Evolutionary conservation across 2,797 vertebrate species (phyloP).

Genomic region (Phrynocephalus forsythii): DNA sequence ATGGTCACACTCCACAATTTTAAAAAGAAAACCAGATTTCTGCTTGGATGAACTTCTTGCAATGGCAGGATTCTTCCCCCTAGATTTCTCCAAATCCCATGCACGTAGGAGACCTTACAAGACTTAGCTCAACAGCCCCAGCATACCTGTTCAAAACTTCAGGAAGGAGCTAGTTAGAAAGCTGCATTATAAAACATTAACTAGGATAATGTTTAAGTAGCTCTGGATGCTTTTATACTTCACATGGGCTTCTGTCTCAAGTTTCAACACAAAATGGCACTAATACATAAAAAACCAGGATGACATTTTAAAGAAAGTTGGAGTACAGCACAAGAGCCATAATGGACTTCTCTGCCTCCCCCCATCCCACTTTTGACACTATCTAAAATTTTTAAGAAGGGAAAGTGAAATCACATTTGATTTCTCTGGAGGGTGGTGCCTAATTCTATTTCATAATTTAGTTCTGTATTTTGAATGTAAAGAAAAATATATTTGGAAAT

Average conservation of each 20-base stretch:
- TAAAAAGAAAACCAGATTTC: neutral
- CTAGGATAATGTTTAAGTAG: slow-evolving; percentile 44
- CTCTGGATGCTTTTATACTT: slow-evolving; percentile 40
- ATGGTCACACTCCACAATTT: neutral
- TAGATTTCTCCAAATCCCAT: neutral
- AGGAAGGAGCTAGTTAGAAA: slow-evolving; percentile 29
- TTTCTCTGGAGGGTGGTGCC: neutral
- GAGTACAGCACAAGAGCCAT: slow-evolving; percentile 47
- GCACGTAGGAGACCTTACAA: neutral
- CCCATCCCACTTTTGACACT: slow-evolving; percentile 29
- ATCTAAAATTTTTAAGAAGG: slow-evolving; percentile 50
- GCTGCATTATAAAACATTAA: slow-evolving; percentile 38
- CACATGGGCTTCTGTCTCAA: neutral
- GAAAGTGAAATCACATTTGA: slow-evolving; percentile 20
- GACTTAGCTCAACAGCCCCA: neutral
- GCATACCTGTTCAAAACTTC: slow-evolving; percentile 20
- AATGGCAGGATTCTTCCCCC: neutral
- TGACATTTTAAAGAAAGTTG: slow-evolving; percentile 48
- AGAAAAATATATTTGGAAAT: neutral
- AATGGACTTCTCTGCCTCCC: slow-evolving; percentile 24
- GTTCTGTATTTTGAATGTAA: neutral
- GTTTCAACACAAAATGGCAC: slow-evolving; percentile 54
- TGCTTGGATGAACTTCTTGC: neutral
- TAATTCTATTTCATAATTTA: neutral
- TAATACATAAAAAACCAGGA: slow-evolving; percentile 40